Evolutionary conservation across 2,113 vertebrate genomes (phyloP).

Genomic region (Prinia subflava): DNA sequence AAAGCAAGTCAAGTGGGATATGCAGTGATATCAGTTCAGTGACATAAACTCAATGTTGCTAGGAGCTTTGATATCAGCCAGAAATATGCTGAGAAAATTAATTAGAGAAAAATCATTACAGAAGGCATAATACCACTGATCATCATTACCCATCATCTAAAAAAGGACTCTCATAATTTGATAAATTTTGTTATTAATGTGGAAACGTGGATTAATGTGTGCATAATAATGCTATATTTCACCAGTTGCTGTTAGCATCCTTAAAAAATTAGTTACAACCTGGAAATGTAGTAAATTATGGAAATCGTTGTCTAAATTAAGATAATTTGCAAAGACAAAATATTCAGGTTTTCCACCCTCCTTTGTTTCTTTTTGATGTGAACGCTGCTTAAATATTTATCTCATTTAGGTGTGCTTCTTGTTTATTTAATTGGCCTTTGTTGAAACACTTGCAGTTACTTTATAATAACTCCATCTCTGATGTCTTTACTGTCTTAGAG

Average conservation of each 20-base stretch:
- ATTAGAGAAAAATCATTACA: conserved; percentile 55
- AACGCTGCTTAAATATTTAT: not conserved
- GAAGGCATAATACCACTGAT: conserved; percentile 36
- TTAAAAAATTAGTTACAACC: not conserved
- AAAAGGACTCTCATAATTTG: not conserved
- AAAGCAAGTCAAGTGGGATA: not conserved
- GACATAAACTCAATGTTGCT: conserved; percentile 21
- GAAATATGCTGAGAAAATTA: conserved; percentile 54
- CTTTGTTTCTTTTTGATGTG: not conserved
- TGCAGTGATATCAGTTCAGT: not conserved
- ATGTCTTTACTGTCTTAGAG: not conserved
- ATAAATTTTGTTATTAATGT: conserved; percentile 13
- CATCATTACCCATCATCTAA: not conserved
- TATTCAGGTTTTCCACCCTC: not conserved
- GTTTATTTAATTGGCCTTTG: not conserved
- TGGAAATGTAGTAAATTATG: not conserved
- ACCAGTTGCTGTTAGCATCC: not conserved
- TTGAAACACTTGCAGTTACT: not conserved
- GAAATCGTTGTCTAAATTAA: conserved; percentile 28
- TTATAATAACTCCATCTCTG: not conserved
- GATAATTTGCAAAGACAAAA: not conserved
- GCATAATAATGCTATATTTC: conserved; percentile 9
- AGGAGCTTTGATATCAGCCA: conserved; percentile 24
- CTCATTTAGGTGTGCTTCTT: not conserved
- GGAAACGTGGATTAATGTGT: conserved; percentile 6